Conservation (phyloP, 2,113 vertebrate genomes). For the Nyctibius bracteatus region DNA sequence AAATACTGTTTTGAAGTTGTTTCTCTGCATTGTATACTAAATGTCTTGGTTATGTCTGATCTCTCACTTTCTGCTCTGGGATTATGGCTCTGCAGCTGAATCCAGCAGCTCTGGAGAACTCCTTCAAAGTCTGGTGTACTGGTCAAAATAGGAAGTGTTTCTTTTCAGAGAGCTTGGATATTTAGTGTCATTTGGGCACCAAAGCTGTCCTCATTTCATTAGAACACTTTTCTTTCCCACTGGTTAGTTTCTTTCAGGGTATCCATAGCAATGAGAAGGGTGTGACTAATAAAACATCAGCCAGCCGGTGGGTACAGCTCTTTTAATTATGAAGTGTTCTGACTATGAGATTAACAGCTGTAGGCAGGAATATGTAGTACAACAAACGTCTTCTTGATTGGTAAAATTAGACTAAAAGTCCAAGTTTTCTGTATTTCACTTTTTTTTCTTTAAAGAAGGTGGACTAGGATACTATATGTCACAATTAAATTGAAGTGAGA, state of each 20-base stretch:
- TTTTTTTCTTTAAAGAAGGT: fast-evolving
- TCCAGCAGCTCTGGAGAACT: neutral
- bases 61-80: neutral
- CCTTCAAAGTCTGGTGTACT: neutral
- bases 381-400: neutral
- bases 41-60: neutral
- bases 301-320: neutral
- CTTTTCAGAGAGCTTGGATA: neutral
- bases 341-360: neutral
- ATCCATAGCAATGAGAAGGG: neutral
- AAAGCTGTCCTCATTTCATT: neutral
- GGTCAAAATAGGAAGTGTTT: neutral
- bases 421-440: neutral
- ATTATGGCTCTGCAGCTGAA: neutral
- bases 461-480: neutral
- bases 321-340: neutral
- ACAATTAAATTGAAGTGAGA: neutral
- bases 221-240: neutral
- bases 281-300: neutral
- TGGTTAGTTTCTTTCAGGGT: neutral
- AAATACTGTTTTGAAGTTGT: neutral
- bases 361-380: neutral
- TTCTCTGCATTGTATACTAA: neutral
- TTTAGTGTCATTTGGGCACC: neutral
- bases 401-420: neutral